Percentiles rank a stretch among this genome's conserved stretches.
phyloP scores from a whole-genome alignment of 2,797 vertebrate species.

The Siniperca undulata region DNA sequence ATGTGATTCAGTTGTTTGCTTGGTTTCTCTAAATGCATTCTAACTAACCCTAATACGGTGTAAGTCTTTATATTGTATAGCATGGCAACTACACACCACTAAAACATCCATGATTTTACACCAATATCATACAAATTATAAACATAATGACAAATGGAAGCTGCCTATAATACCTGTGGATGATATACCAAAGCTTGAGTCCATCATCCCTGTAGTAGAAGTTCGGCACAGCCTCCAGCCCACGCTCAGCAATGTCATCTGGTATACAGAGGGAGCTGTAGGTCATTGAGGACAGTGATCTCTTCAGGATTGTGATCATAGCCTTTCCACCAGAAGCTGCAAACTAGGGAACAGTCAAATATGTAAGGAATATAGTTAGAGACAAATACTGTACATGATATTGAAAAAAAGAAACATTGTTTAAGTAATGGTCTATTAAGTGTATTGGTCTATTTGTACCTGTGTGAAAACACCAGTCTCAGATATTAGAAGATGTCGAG shows the following conservation, averaged over 20 bases:
- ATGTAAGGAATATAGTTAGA: background rate
- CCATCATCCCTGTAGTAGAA: conserved; percentile 88
- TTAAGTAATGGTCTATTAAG: background rate
- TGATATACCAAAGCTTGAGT: conserved; percentile 83
- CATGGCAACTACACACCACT: background rate
- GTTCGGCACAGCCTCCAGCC: conserved; percentile 79
- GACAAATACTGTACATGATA: background rate
- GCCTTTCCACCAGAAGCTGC: conserved; percentile 66
- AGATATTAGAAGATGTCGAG: conserved; percentile 61
- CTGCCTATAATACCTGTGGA: conserved; percentile 76
- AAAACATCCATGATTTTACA: no score
- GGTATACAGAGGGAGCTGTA: conserved; percentile 78
- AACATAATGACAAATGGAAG: background rate
- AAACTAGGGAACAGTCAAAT: conserved; percentile 44
- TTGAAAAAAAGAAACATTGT: background rate
- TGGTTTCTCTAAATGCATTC: background rate
- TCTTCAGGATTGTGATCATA: conserved; percentile 46
- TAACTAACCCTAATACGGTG: background rate
- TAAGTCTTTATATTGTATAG: background rate
- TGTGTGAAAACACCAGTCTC: conserved; percentile 47
- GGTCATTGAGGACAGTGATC: conserved; percentile 62
- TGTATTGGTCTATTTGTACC: conserved; percentile 34
- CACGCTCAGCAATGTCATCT: conserved; percentile 67
- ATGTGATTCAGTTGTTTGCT: background rate
- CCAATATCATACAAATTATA: background rate